Conservation (phyloP, 2,888 invertebrate species). For the Scrobipalpa costella region DNA sequence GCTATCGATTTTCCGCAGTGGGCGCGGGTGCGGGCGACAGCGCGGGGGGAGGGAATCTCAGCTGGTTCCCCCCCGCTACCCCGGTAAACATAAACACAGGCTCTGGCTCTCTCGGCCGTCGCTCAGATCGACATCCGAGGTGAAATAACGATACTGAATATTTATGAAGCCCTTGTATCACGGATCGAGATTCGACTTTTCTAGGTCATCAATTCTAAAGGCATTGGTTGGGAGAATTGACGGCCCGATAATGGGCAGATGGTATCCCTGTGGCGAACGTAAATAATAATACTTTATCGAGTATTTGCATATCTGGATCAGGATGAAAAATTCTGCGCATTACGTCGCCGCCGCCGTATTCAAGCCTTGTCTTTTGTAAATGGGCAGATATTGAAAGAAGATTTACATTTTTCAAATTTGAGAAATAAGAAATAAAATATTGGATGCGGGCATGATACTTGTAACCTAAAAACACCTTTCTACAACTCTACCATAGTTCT, state of each 20-base stretch:
- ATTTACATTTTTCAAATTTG: neutral
- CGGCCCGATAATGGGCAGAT: conserved; percentile 12
- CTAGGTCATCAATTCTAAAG: conserved; percentile 66
- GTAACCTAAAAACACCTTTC: no score
- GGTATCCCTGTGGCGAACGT: conserved; percentile 2
- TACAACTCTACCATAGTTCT: no score
- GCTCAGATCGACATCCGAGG: conserved; percentile 73
- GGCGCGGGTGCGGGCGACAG: conserved; percentile 41
- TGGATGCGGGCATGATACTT: no score
- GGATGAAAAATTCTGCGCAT: conserved; percentile 8
- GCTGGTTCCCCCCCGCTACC: conserved; percentile 61
- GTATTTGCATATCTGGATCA: conserved; percentile 4
- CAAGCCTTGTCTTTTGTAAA: neutral
- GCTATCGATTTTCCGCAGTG: conserved; percentile 76
- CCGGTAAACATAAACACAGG: conserved; percentile 78
- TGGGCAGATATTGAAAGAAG: neutral
- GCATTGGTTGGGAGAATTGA: conserved; percentile 34
- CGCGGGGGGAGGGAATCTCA: conserved; percentile 54
- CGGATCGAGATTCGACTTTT: conserved; percentile 75
- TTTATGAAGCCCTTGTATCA: conserved; percentile 74
- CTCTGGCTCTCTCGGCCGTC: conserved; percentile 41
- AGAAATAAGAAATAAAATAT: no score
- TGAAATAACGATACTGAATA: conserved; percentile 78
- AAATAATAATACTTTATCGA: conserved; percentile 17
- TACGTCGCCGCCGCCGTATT: neutral